Conservation (phyloP, 2,888 invertebrate species). For the Onchidella celtica region DNA sequence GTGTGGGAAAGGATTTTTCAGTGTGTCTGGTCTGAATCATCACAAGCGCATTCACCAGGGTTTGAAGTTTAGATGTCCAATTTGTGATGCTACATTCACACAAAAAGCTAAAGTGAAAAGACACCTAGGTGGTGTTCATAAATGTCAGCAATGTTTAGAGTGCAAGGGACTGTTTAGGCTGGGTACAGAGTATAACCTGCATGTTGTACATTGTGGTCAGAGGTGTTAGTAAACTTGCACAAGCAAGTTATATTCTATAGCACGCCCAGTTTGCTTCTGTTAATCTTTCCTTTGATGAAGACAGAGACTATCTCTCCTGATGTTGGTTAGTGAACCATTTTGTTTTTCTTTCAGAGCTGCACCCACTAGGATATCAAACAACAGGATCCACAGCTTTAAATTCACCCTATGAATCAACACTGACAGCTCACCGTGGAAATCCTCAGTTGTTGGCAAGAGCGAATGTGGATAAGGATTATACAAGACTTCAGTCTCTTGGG, state of each 20-base stretch:
- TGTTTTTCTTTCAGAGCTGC: background rate
- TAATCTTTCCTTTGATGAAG: no score
- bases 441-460: no score
- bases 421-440: no score
- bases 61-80: constrained; percentile 10
- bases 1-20: constrained; percentile 44
- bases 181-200: constrained; percentile 33
- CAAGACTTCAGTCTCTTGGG: no score
- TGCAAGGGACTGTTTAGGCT: constrained; percentile 25
- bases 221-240: no score
- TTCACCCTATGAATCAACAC: no score
- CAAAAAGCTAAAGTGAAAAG: constrained; percentile 45
- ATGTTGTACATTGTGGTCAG: constrained; percentile 35
- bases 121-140: constrained; percentile 31
- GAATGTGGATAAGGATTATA: no score
- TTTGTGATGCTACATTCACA: constrained; percentile 43
- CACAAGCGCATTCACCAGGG: constrained; percentile 32
- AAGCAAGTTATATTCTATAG: no score
- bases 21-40: constrained; percentile 34
- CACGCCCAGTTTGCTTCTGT: no score
- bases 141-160: constrained; percentile 20
- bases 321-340: no score
- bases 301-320: no score
- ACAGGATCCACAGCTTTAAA: no score
- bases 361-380: background rate